These are phyloP conservation scores for Mactromeris polynyma DNA, from an alignment of 2,888 invertebrate species.

Conservation along the genomic window DNA sequence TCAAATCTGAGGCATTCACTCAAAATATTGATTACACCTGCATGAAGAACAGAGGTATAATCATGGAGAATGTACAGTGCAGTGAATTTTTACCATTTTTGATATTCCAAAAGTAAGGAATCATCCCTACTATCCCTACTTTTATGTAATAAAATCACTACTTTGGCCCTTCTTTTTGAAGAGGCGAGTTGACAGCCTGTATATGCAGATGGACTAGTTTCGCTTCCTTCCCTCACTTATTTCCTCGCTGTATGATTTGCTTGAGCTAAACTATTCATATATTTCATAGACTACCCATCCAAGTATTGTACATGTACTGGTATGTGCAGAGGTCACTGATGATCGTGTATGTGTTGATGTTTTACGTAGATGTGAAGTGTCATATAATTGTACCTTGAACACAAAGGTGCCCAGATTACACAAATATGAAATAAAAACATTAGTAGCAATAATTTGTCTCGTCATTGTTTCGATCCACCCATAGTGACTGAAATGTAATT, in stretches of 20 bases:
- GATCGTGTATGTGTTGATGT: slow-evolving; percentile 35
- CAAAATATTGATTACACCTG: too few species aligned
- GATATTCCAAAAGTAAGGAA: too few species aligned
- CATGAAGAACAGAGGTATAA: too few species aligned
- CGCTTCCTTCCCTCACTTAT: background rate
- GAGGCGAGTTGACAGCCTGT: too few species aligned
- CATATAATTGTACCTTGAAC: slow-evolving; percentile 40
- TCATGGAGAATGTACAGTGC: too few species aligned
- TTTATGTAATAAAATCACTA: too few species aligned
- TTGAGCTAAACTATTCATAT: background rate
- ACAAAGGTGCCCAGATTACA: slow-evolving; percentile 44
- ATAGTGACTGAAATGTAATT: background rate
- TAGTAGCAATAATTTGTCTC: slow-evolving; percentile 28
- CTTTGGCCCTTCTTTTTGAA: too few species aligned
- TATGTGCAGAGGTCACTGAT: background rate
- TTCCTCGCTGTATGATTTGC: background rate
- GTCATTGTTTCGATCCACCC: background rate
- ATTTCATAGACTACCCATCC: background rate
- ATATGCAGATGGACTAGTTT: too few species aligned
- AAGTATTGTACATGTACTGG: background rate
- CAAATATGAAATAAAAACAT: slow-evolving; percentile 53
- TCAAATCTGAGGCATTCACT: too few species aligned
- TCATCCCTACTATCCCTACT: too few species aligned
- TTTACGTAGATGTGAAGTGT: slow-evolving; percentile 49
- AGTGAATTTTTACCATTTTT: too few species aligned